Evolutionary conservation across 2,797 vertebrate genomes (phyloP).

Genomic region (Telmatherina bonti): DNA sequence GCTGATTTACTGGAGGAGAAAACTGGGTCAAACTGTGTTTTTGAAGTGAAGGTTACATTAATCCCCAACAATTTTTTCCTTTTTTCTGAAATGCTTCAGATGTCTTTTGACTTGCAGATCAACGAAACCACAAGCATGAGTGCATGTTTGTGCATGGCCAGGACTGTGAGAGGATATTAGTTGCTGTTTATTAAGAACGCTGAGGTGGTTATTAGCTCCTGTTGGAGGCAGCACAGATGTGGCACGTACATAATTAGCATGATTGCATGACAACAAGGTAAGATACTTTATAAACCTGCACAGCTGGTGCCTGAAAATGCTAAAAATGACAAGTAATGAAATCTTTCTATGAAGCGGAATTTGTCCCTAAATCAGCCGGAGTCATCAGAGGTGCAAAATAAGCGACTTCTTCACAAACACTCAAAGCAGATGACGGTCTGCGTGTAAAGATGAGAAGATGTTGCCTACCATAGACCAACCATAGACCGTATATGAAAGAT

Average conservation of each 20-base stretch:
- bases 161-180: not conserved
- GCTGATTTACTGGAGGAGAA: not conserved
- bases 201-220: conserved; percentile 15
- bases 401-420: conserved; percentile 5
- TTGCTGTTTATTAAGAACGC: conserved; percentile 13
- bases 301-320: conserved; percentile 15
- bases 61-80: not conserved
- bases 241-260: conserved; percentile 13
- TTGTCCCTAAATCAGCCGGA: not conserved
- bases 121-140: not conserved
- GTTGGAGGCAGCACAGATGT: conserved; percentile 6
- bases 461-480: too few relatives aligned
- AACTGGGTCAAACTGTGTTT: not conserved
- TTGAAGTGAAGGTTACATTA: not conserved
- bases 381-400: not conserved
- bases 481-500: too few relatives aligned
- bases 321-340: not conserved
- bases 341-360: conserved; percentile 9
- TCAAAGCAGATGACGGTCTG: conserved; percentile 17
- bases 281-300: conserved; percentile 13
- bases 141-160: not conserved
- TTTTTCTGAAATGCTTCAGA: not conserved
- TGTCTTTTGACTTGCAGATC: not conserved
- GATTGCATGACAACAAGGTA: conserved; percentile 8
- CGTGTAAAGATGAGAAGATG: conserved; percentile 37